Conservation (phyloP, 2,797 vertebrate species). For the Myotis planiceps region DNA sequence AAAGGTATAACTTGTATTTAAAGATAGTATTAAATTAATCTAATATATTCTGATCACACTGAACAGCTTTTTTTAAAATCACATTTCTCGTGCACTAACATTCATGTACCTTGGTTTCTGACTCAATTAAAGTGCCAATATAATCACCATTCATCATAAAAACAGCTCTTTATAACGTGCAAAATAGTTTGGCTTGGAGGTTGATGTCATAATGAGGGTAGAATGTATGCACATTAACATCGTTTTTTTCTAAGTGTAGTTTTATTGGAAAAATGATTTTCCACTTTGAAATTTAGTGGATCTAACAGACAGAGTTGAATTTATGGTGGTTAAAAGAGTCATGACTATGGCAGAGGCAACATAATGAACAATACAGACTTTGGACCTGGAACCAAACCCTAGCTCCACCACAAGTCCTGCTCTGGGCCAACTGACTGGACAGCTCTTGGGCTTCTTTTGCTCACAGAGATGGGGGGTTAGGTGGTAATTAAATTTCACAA, state of each 20-base stretch:
- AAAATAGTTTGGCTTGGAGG: slow-evolving; percentile 74
- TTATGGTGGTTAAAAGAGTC: slow-evolving; percentile 69
- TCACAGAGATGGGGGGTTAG: neutral
- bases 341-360: neutral
- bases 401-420: neutral
- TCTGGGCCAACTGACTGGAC: neutral
- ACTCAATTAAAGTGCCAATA: slow-evolving; percentile 81
- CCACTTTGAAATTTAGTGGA: slow-evolving; percentile 76
- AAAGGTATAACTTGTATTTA: slow-evolving; percentile 20
- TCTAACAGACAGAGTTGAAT: slow-evolving; percentile 71
- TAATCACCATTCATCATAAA: slow-evolving; percentile 77
- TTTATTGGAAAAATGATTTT: slow-evolving; percentile 82
- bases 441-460: neutral
- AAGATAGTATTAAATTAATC: slow-evolving; percentile 57
- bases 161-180: slow-evolving; percentile 74
- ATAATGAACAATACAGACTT: slow-evolving; percentile 47
- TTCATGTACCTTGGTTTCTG: slow-evolving; percentile 69
- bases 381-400: neutral
- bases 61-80: slow-evolving; percentile 69
- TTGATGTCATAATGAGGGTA: slow-evolving; percentile 79
- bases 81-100: slow-evolving; percentile 64
- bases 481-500: neutral
- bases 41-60: slow-evolving; percentile 38
- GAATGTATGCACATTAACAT: slow-evolving; percentile 73
- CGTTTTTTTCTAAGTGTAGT: slow-evolving; percentile 68